phyloP scores from a whole-genome alignment of 2,888 invertebrate genomes.

The Dexiosoma caninum region DNA sequence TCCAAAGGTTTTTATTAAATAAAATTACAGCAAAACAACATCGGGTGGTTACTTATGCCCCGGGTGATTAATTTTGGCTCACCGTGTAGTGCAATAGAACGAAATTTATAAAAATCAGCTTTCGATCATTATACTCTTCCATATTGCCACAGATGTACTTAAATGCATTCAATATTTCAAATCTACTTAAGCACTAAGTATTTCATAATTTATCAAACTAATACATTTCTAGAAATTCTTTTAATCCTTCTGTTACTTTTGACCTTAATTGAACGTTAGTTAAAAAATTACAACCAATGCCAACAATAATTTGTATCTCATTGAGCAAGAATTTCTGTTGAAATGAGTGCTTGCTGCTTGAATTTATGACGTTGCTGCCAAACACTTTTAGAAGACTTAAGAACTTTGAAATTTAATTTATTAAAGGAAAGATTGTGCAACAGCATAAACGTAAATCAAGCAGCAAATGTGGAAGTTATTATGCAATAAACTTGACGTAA shows the following conservation, averaged over 20 bases:
- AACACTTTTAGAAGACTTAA: not conserved
- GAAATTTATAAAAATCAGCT: too few relatives aligned
- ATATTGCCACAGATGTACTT: too few relatives aligned
- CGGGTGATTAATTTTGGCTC: too few relatives aligned
- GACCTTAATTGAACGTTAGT: slow-evolving; percentile 6
- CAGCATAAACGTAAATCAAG: too few relatives aligned
- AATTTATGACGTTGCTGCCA: not conserved
- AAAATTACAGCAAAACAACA: too few relatives aligned
- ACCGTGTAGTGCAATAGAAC: too few relatives aligned
- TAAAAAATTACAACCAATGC: slow-evolving; percentile 11
- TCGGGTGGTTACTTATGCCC: too few relatives aligned
- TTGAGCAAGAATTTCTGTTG: not conserved
- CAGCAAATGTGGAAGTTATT: too few relatives aligned
- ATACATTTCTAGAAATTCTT: not conserved
- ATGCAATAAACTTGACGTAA: too few relatives aligned
- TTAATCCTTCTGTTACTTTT: not conserved
- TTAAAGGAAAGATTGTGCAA: not conserved
- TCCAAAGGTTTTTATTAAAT: too few relatives aligned
- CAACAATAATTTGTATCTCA: not conserved
- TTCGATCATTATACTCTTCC: too few relatives aligned
- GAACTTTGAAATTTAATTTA: not conserved
- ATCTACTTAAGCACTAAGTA: not conserved
- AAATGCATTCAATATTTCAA: not conserved
- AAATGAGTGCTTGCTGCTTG: not conserved
- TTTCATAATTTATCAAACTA: not conserved